phyloP scores from a whole-genome alignment of 1,140 invertebrate genomes.

The Batillaria attramentaria region DNA sequence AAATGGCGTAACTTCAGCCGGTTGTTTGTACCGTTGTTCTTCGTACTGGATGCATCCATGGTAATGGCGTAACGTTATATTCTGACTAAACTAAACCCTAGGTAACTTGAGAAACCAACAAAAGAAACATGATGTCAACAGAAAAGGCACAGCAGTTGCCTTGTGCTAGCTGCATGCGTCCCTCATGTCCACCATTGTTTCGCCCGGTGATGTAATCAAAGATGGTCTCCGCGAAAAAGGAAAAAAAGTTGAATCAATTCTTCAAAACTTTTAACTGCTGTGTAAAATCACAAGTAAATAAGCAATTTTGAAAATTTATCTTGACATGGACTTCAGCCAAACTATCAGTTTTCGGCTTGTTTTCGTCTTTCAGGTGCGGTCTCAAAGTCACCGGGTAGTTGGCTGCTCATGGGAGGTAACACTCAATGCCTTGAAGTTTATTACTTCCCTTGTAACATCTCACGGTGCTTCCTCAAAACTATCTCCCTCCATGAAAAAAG shows the following conservation, averaged over 20 bases:
- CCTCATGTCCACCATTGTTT: constrained; percentile 1
- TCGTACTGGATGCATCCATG: constrained; percentile 1
- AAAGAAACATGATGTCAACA: constrained; percentile 11
- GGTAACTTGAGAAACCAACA: not conserved
- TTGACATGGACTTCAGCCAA: not conserved
- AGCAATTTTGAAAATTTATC: not conserved
- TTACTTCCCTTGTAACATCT: too few relatives aligned
- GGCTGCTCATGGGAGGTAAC: too few relatives aligned
- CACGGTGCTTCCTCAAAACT: too few relatives aligned
- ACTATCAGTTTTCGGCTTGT: not conserved
- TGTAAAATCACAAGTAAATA: too few relatives aligned
- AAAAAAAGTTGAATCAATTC: not conserved
- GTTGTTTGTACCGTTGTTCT: not conserved
- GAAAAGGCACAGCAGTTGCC: too few relatives aligned
- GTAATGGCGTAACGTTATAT: not conserved
- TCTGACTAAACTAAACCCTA: not conserved
- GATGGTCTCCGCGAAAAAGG: too few relatives aligned
- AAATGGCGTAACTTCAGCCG: constrained; percentile 69
- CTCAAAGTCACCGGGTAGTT: too few relatives aligned
- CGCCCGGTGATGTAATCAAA: not conserved
- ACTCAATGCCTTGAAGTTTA: too few relatives aligned
- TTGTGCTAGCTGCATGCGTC: not conserved
- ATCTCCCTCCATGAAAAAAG: too few relatives aligned
- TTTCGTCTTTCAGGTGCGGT: too few relatives aligned
- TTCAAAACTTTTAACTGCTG: not conserved